These are phyloP conservation scores for Brachycybe producta DNA, from an alignment of 2,888 invertebrate genomes.

Conservation along the genomic window DNA sequence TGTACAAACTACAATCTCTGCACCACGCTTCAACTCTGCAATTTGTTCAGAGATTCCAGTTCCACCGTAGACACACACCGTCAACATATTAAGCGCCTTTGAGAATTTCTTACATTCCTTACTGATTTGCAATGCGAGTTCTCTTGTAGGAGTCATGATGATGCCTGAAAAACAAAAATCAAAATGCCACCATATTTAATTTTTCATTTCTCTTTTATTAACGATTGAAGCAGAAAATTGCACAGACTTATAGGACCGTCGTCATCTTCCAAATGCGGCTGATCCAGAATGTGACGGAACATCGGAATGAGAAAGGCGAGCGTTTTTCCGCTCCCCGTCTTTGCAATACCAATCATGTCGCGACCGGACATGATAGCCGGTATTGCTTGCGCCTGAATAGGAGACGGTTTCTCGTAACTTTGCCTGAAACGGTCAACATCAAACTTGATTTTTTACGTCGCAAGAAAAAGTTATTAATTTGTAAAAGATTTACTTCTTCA, in stretches of 20 bases:
- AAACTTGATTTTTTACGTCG: not conserved
- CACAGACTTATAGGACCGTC: constrained; percentile 74
- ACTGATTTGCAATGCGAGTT: constrained; percentile 97
- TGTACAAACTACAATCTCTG: constrained; percentile 97
- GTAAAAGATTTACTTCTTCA: constrained; percentile 55
- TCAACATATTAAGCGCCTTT: constrained; percentile 67
- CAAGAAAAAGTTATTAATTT: not conserved
- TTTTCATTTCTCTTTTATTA: not conserved
- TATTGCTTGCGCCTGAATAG: constrained; percentile 96
- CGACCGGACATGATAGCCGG: constrained; percentile 87
- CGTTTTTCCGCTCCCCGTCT: constrained; percentile 98
- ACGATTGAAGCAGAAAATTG: not conserved
- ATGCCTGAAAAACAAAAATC: constrained; percentile 45
- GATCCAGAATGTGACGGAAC: constrained; percentile 92
- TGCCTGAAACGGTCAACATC: constrained; percentile 27
- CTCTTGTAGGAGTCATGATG: constrained; percentile 96
- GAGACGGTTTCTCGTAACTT: constrained; percentile 90
- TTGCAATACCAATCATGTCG: constrained; percentile 96
- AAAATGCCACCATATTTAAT: not conserved
- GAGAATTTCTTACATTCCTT: constrained; percentile 90
- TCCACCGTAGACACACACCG: constrained; percentile 96
- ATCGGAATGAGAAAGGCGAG: constrained; percentile 94
- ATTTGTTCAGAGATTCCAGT: constrained; percentile 94
- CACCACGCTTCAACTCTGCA: constrained; percentile 88
- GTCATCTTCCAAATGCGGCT: constrained; percentile 81